Conservation (phyloP, 2,888 invertebrate species). For the Plagiodera versicolora region DNA sequence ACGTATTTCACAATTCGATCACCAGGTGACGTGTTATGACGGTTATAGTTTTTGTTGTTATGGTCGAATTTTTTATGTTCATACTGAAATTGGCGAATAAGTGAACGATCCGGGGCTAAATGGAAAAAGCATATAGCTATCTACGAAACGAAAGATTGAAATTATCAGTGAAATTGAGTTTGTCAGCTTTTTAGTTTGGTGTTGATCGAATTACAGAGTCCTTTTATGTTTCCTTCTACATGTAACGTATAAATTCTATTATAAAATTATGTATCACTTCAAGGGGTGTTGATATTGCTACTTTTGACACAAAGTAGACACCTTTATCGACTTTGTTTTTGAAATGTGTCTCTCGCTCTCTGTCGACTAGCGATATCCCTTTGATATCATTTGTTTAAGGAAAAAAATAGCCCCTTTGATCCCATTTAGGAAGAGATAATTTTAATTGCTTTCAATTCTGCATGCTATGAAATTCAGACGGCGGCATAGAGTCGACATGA, state of each 20-base stretch:
- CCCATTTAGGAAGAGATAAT: not conserved
- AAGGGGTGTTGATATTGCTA: slow-evolving; percentile 49
- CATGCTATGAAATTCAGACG: not conserved
- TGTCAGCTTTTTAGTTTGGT: slow-evolving; percentile 47
- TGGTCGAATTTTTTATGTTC: no score
- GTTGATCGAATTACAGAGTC: slow-evolving; percentile 46
- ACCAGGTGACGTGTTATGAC: no score
- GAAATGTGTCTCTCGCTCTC: slow-evolving; percentile 2
- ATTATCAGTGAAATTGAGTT: slow-evolving; percentile 40
- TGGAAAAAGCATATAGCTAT: no score
- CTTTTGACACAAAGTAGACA: slow-evolving; percentile 40
- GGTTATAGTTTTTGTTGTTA: no score
- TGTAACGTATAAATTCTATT: slow-evolving; percentile 50
- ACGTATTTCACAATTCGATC: no score
- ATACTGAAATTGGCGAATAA: no score
- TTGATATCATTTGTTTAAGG: not conserved
- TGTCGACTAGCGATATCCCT: not conserved
- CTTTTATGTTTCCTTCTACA: slow-evolving; percentile 50
- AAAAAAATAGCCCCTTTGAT: not conserved
- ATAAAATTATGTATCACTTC: slow-evolving; percentile 49
- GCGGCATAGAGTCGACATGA: no score
- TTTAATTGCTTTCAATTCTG: not conserved
- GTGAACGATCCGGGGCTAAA: no score
- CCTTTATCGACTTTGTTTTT: slow-evolving; percentile 12
- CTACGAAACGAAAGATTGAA: slow-evolving; percentile 33